Base-by-base conservation (phyloP, 92 coral and sea anemone species). In the Heteractis magnifica region DNA sequence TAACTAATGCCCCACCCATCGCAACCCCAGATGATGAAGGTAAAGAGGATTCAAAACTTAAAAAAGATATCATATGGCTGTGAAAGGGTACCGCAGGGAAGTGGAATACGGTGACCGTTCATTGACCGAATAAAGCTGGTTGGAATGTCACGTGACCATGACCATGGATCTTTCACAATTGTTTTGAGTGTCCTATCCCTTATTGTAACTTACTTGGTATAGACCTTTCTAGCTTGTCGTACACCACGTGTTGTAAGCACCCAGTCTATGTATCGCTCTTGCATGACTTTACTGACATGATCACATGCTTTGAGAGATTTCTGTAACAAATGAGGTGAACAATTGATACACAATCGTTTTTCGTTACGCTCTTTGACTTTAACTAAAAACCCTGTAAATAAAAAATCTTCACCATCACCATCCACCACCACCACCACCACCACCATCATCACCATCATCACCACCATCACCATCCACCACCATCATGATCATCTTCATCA, bases 221-320 rank as follows among this genome's bases (percentile, higher is more conserved):
- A 95, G 55, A 94, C 80, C 80, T 92, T 81, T 62, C 98, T 88
- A 10, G 90, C 91, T 23, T 90, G 84, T 79, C 75, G 86, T 44
- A 95, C 92, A 59, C 98, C 98, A 53, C 79, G 86, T 71, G 87
- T 90, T 49, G 84, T 68, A 11, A 73, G 90, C 9, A 92, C 58
- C 91, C 97, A 92, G 44, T 95, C 98, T 12, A 95, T 81, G 59
- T 95, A 95, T 6, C 72, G 70, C 56, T 88, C 93, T 72, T 87
- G 90, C 83, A 91, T 86, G 49, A 77, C 83, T 41, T 86, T 77
- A 44, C 80, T 58, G 15, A 94, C 92, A 19, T 84, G 90, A 16
- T 21, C 71, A 52, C 87, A 64, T 49, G 91, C 89, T 81, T 80
- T 77, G 64, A 91, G 58, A 13, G 94, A 92, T 19, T 80, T 76